Conservation (phyloP, 2,797 vertebrate genomes). For the Adrianichthys oophorus region DNA sequence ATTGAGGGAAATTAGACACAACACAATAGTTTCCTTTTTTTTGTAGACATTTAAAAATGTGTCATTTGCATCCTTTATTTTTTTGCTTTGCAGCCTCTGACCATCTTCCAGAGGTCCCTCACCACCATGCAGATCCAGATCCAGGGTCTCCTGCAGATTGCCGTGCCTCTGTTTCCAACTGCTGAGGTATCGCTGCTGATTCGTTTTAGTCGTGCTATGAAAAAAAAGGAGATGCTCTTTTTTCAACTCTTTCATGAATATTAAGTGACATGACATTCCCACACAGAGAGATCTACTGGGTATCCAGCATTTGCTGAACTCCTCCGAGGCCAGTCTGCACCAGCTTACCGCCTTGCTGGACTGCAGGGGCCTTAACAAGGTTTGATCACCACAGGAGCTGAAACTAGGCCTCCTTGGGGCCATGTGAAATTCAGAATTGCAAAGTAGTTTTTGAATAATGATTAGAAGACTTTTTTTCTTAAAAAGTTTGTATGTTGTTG, state of each 20-base stretch:
- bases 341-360: constrained; percentile 94
- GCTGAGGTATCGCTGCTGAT: constrained; percentile 80
- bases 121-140: constrained; percentile 94
- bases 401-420: constrained; percentile 39
- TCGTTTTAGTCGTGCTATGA: background rate
- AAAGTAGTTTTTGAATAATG: constrained; percentile 12
- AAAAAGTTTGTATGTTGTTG: background rate
- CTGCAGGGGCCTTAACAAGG: constrained; percentile 96
- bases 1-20: no score
- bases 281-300: constrained; percentile 87
- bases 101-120: constrained; percentile 90
- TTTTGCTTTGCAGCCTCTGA: constrained; percentile 80
- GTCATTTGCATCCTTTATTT: background rate
- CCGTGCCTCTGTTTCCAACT: constrained; percentile 87
- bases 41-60: no score
- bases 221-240: background rate
- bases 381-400: constrained; percentile 53
- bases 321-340: constrained; percentile 89
- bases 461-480: background rate
- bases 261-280: constrained; percentile 19
- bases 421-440: constrained; percentile 14
- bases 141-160: constrained; percentile 87
- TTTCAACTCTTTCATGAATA: background rate
- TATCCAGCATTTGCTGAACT: constrained; percentile 89
- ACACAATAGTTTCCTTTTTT: no score